Evolutionary conservation across 53 echinoderm and acorn worm genomes (phyloP).

Genomic region (Echinometra lucunter): DNA sequence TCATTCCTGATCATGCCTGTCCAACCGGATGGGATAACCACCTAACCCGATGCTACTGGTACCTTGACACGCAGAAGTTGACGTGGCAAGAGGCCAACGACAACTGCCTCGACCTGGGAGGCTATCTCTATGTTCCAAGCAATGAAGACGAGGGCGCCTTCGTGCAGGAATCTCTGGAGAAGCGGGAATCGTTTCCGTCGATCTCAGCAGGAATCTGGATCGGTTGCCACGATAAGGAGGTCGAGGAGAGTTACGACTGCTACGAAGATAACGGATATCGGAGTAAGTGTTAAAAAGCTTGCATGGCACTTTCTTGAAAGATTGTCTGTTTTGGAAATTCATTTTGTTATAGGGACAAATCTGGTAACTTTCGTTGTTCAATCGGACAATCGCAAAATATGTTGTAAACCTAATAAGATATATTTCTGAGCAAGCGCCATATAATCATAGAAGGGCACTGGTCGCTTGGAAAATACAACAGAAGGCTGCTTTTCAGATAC

Average conservation of each 20-base stretch:
- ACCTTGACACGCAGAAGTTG: not conserved
- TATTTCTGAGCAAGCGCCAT: no score
- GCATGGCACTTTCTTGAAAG: not conserved
- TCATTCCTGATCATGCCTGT: slow-evolving; percentile 10
- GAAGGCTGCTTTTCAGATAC: no score
- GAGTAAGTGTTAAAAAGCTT: not conserved
- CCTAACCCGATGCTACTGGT: slow-evolving; percentile 38
- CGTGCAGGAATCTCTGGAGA: not conserved
- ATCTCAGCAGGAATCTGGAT: not conserved
- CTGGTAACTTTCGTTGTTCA: no score
- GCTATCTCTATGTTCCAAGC: slow-evolving; percentile 18
- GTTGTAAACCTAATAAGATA: no score
- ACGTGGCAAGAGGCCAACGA: not conserved
- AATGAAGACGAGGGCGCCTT: not conserved
- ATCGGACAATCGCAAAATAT: no score
- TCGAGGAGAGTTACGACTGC: not conserved
- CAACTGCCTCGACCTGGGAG: not conserved
- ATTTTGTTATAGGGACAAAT: no score
- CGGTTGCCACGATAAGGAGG: not conserved
- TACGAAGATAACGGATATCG: not conserved
- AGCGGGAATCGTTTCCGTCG: not conserved
- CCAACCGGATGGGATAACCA: slow-evolving; percentile 20
- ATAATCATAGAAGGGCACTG: no score
- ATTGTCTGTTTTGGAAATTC: no score
- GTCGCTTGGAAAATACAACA: no score